phyloP scores from a whole-genome alignment of 2,797 vertebrate species.

The Euthynnus affinis region DNA sequence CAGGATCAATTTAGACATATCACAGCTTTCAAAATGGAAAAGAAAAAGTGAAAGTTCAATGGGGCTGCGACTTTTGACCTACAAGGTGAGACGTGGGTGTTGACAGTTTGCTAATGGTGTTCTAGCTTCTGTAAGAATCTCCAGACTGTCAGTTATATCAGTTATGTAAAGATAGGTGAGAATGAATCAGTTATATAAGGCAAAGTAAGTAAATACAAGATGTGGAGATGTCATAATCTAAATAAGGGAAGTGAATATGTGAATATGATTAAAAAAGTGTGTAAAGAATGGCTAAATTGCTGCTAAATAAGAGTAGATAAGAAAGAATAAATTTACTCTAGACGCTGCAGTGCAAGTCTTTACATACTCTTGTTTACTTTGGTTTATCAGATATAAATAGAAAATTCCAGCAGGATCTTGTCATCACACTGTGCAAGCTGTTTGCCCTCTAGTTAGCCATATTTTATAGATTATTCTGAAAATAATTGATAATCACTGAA shows the following conservation, averaged over 20 bases:
- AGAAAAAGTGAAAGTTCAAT: neutral
- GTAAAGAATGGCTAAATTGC: neutral
- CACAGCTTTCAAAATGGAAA: neutral
- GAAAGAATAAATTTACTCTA: no score
- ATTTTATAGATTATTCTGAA: neutral
- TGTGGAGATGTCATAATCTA: constrained; percentile 5
- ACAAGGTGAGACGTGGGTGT: neutral
- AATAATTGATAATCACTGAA: neutral
- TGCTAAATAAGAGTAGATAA: neutral
- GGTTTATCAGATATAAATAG: no score
- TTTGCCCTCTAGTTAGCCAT: neutral
- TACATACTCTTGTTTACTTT: no score
- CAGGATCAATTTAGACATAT: neutral
- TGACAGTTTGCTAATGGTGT: constrained; percentile 12
- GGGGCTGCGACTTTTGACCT: neutral
- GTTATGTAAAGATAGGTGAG: constrained; percentile 29
- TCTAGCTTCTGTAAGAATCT: constrained; percentile 15
- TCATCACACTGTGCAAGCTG: neutral
- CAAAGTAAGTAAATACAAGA: neutral
- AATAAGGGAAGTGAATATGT: neutral
- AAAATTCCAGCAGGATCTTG: no score
- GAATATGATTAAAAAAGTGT: neutral
- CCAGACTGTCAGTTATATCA: constrained; percentile 15
- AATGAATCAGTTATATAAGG: constrained; percentile 17
- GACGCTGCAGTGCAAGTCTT: no score